Evolutionary conservation across 2,888 invertebrate genomes (phyloP).

Genomic region (Ormyrus nitidulus): DNA sequence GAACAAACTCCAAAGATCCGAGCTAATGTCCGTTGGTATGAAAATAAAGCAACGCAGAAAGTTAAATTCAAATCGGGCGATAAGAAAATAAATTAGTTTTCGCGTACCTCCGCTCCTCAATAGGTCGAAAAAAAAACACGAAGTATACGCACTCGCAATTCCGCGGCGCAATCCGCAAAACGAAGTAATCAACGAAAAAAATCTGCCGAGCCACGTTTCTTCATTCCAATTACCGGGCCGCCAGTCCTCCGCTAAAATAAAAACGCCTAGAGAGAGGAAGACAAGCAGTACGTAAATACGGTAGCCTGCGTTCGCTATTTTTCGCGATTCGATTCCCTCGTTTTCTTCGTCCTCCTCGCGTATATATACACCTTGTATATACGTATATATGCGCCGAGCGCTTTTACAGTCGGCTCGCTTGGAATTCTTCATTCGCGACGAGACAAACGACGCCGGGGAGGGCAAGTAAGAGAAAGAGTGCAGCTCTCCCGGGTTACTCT

Average conservation of each 20-base stretch:
- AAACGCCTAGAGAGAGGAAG: background rate
- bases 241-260: background rate
- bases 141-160: too few species aligned
- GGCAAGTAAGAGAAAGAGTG: conserved; percentile 51
- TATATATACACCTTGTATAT: background rate
- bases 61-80: too few species aligned
- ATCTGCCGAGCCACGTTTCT: background rate
- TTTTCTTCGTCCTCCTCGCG: background rate
- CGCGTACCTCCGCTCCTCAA: too few species aligned
- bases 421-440: conserved; percentile 42
- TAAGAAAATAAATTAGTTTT: too few species aligned
- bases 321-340: conserved; percentile 40
- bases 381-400: background rate
- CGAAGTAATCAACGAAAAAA: background rate
- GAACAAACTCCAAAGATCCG: too few species aligned
- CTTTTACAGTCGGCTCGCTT: conserved; percentile 3
- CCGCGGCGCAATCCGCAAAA: too few species aligned
- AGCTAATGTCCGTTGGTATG: too few species aligned
- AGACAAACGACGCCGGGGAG: conserved; percentile 22
- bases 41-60: too few species aligned
- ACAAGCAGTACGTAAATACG: conserved; percentile 17
- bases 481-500: conserved; percentile 57
- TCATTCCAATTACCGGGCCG: background rate
- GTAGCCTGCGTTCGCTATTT: conserved; percentile 5
- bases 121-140: too few species aligned